Conservation (phyloP, 1,140 invertebrate species). For the Drosophila paulistorum region DNA sequence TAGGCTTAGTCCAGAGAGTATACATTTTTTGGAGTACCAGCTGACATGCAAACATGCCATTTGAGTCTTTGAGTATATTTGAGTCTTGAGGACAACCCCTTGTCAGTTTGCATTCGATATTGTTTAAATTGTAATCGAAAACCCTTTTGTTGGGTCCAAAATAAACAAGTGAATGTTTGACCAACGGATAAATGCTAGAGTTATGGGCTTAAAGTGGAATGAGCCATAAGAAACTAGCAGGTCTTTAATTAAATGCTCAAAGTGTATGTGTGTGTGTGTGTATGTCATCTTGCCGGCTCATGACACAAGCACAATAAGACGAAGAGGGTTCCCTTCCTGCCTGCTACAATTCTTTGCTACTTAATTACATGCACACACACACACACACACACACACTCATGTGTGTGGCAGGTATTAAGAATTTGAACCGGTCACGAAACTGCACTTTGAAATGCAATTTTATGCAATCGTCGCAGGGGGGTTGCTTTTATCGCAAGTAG, state of each 20-base stretch:
- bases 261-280: conserved; percentile 4
- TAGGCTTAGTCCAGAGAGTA: conserved; percentile 40
- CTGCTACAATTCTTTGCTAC: conserved; percentile 14
- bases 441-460: conserved; percentile 76
- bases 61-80: conserved; percentile 26
- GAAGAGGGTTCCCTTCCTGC: not conserved
- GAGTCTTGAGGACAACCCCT: conserved; percentile 33
- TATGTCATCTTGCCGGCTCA: conserved; percentile 44
- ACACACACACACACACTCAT: conserved; percentile 11
- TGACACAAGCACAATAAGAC: conserved; percentile 14
- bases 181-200: conserved; percentile 43
- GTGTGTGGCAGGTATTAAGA: not conserved
- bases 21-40: conserved; percentile 42
- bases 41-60: conserved; percentile 68
- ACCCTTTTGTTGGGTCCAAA: conserved; percentile 52
- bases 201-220: conserved; percentile 43
- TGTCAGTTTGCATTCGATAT: conserved; percentile 3
- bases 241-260: conserved; percentile 72
- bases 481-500: conserved; percentile 33
- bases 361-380: conserved; percentile 50
- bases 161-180: conserved; percentile 50
- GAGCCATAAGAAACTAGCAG: conserved; percentile 3
- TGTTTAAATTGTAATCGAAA: conserved; percentile 57
- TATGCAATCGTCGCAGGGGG: conserved; percentile 59
- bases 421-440: conserved; percentile 68